Conservation (phyloP, 2,888 invertebrate genomes). For the Lapara coniferarum region DNA sequence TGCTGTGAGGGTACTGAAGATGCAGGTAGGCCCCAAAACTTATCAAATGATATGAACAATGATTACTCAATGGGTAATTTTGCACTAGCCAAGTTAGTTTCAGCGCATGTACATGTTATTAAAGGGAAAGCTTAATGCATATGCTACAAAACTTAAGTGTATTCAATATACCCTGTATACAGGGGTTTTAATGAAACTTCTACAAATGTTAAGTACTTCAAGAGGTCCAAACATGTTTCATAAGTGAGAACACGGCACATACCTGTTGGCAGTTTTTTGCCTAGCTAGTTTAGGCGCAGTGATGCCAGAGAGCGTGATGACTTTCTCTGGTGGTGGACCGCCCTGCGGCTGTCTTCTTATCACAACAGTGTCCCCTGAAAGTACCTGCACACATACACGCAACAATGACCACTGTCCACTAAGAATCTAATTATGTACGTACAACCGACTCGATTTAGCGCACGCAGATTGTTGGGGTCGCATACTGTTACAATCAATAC, state of each 20-base stretch:
- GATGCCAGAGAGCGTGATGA: conserved; percentile 94
- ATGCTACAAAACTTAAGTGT: too few species aligned
- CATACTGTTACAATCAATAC: too few species aligned
- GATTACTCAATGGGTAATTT: too few species aligned
- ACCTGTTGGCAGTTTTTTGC: conserved; percentile 74
- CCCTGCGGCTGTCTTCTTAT: conserved; percentile 93
- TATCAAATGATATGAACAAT: neutral
- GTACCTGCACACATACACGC: conserved; percentile 85
- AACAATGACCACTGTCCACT: conserved; percentile 29
- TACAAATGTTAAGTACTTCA: neutral
- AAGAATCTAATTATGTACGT: conserved; percentile 1
- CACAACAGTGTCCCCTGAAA: conserved; percentile 97
- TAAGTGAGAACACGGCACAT: conserved; percentile 40
- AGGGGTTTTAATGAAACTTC: neutral
- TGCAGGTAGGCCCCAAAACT: neutral
- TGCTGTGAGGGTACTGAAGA: neutral
- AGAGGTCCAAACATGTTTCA: neutral
- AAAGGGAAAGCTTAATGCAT: too few species aligned
- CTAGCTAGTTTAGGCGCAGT: conserved; percentile 93
- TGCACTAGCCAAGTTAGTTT: too few species aligned
- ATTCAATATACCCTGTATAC: neutral
- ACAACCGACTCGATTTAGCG: neutral
- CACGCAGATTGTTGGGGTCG: conserved; percentile 3
- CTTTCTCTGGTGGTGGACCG: conserved; percentile 96
- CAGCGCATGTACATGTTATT: too few species aligned